phyloP scores from a whole-genome alignment of 2,888 invertebrate species.

The Hyalella azteca region DNA sequence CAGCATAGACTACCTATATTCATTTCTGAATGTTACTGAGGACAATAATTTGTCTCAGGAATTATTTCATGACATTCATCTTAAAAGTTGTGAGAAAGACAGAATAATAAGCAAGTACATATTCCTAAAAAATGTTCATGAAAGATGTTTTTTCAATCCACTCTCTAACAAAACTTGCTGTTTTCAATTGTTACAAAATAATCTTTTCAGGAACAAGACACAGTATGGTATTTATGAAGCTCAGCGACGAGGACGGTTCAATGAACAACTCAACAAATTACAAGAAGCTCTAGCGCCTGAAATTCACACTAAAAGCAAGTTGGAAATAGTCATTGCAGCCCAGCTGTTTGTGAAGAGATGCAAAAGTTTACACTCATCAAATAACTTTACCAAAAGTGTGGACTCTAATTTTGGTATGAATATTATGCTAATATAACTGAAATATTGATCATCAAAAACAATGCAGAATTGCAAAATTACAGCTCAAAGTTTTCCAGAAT shows the following conservation, averaged over 20 bases:
- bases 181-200: no score
- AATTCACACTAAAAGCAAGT: background rate
- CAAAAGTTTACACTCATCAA: constrained; percentile 3
- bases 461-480: no score
- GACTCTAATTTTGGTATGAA: background rate
- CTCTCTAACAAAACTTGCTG: no score
- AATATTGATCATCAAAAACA: no score
- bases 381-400: background rate
- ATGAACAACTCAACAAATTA: background rate
- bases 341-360: constrained; percentile 13
- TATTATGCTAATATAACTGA: background rate
- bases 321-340: constrained; percentile 26
- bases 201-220: constrained; percentile 9
- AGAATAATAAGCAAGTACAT: no score
- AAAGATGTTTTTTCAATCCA: no score
- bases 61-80: no score
- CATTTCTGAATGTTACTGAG: no score
- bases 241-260: background rate
- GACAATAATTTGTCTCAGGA: no score
- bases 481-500: background rate
- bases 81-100: no score
- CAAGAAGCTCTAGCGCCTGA: constrained; percentile 6
- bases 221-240: constrained; percentile 23
- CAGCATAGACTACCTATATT: no score
- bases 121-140: no score